These are phyloP conservation scores for Drosophila austrosaltans DNA, from an alignment of 2,888 invertebrate species.

Conservation along the genomic window DNA sequence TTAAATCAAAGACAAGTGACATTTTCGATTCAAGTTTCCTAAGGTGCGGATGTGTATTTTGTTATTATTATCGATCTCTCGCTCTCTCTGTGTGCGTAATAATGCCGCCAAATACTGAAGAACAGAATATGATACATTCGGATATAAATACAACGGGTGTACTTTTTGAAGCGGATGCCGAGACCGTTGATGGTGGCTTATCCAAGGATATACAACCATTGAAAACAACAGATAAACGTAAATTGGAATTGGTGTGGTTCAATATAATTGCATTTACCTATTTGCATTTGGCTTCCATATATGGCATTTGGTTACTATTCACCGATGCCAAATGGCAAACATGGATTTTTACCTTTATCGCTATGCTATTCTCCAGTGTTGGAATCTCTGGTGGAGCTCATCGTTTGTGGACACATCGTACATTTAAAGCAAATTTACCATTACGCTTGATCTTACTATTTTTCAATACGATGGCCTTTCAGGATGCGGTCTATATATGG, in stretches of 20 bases:
- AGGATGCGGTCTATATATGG: constrained; percentile 92
- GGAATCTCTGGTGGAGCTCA: constrained; percentile 99
- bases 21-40: neutral
- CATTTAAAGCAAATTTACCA: constrained; percentile 97
- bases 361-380: constrained; percentile 87
- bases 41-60: neutral
- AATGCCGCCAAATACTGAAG: neutral
- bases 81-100: neutral
- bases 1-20: neutral
- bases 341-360: constrained; percentile 83
- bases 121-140: neutral
- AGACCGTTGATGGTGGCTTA: constrained; percentile 3
- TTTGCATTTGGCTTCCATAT: constrained; percentile 82
- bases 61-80: neutral
- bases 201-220: constrained; percentile 1
- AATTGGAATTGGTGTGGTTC: constrained; percentile 7
- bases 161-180: constrained; percentile 8
- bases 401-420: constrained; percentile 96
- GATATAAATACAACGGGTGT: constrained; percentile 7
- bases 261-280: constrained; percentile 8
- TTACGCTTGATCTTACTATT: constrained; percentile 90
- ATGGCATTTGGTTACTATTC: constrained; percentile 89
- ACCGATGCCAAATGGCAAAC: constrained; percentile 90
- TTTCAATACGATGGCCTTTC: constrained; percentile 95
- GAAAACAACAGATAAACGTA: neutral